Base-by-base conservation (phyloP, 2,888 invertebrate species). In the Entomobrya multifasciata region DNA sequence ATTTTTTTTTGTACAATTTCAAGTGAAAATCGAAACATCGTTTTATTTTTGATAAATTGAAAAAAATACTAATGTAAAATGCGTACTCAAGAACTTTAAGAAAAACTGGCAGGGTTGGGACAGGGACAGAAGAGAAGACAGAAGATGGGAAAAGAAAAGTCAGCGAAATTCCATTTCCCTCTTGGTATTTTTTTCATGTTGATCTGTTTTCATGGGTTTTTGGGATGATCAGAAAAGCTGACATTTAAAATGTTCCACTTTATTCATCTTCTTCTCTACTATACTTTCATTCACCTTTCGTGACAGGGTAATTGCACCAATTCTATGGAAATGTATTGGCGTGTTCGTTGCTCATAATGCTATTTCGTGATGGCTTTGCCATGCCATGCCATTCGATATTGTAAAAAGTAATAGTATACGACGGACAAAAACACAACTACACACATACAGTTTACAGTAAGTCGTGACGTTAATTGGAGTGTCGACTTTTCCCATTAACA, bases 291-390 rank as follows among this genome's bases (percentile, higher is more conserved):
- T 76, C 67, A 47, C 83, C 25, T 70, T 84, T 70, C 84, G 84
- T 84, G 84, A 77, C 78, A 77, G 27, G 77, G 78, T 84, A 70
- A 84, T 77, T 84, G 78, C 22, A 55, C 44, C 41, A 70, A 60
- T 84, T 84, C 84, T 49, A 57, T 55, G 57, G 49, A 84, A 84
- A 25, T 57, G 22, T 44, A 60, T 47, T 84, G 57, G 77, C 84
- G 84, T 84, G 84, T 67, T 57, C 22, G n/a, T 4, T 20, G 49
- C 22, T 22, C 67, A 78, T 84, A 76, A 84, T 65, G 47, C 41
- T 25, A 36, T 30, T 62, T 25, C 22, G 49, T 22, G 47, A 65
- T 20, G n/a, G n/a, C n/a, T n/a, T n/a, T n/a, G 17, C 30, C 36
- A 30, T 36, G 62, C 17, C 62, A 60, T 27, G 60, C 25, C 60